Evolutionary conservation across 2,797 vertebrate species (phyloP), one percentile per base, ranked within the genome.

Genomic region (Enteromius mattozi): DNA sequence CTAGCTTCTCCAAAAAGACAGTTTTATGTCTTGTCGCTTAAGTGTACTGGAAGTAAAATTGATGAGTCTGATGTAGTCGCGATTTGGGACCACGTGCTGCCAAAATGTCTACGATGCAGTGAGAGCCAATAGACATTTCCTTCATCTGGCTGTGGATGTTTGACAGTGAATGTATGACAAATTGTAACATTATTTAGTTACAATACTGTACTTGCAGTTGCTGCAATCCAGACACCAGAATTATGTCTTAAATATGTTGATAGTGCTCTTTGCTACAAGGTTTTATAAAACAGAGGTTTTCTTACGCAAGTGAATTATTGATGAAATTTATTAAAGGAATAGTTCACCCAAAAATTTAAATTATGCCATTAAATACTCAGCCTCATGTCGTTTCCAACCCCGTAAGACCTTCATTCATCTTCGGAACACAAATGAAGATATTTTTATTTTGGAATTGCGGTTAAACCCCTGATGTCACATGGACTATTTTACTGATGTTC

Each of bases 11-110:
- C 63, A 69, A 86, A 84, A 82, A 86, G 88, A 84, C 79, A 89
- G 86, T 86, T 88, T 89, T 85, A 88, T 85, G 78, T 89, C 87
- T 89, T 86, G 88, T 87, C 90, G 85, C 87, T 93, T 83, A 78
- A 37, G 84, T 80, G 27, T 54, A n/a, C 68, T 49, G 86, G 81
- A 85, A 75, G 40, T 80, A 80, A 82, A 66, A 72, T 78, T 87
- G 89, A 87, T 86, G 85, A 85, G 59, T 69, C 82, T 81, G 72
- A 82, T 86, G 85, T 54, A 83, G 80, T 71, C 30, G 82, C 71
- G 69, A 85, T 86, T 87, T 82, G 54, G 78, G 82, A 89, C 13
- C 1, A 6, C 14, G 19, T 8, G 2, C 77, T 83, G 86, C 76
- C 86, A 89, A 86, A 86, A 80, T 72, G 45, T 80, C 75, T 74